These are phyloP conservation scores for Ceryle rudis DNA, from an alignment of 2,797 vertebrate genomes.

Conservation along the genomic window DNA sequence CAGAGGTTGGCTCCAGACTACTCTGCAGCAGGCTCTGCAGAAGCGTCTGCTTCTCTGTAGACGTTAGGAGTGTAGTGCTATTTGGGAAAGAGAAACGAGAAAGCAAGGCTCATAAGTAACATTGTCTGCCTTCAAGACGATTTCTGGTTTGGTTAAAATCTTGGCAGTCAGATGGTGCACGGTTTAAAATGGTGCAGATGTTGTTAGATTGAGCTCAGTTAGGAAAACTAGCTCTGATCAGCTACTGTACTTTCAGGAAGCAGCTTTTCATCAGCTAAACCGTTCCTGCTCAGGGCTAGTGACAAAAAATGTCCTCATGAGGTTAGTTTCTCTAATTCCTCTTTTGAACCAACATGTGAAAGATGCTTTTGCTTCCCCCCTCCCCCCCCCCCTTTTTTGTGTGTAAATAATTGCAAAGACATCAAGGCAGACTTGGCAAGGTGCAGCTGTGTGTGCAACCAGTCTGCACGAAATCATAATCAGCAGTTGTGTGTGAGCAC, in stretches of 20 bases:
- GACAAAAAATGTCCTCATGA: not conserved
- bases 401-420: not conserved
- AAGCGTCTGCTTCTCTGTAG: not conserved
- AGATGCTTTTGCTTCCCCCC: not conserved
- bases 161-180: not conserved
- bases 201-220: not conserved
- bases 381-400: not conserved
- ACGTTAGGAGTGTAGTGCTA: not conserved
- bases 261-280: not conserved
- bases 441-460: not conserved
- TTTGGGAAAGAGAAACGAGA: not conserved
- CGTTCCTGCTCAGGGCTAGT: not conserved
- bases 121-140: not conserved
- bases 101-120: not conserved
- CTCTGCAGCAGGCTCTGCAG: not conserved
- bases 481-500: accelerated
- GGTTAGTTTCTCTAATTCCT: constrained; percentile 16
- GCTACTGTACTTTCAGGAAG: not conserved
- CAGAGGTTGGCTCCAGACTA: not conserved
- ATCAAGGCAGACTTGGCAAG: not conserved
- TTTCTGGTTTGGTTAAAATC: not conserved
- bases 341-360: not conserved
- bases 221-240: not conserved
- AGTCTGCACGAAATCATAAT: accelerated
- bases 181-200: accelerated